A percentile compares a stretch with the other conserved stretches of the same genome.
phyloP scores from a whole-genome alignment of 2,797 vertebrate genomes.

The Takifugu ocellatus region DNA sequence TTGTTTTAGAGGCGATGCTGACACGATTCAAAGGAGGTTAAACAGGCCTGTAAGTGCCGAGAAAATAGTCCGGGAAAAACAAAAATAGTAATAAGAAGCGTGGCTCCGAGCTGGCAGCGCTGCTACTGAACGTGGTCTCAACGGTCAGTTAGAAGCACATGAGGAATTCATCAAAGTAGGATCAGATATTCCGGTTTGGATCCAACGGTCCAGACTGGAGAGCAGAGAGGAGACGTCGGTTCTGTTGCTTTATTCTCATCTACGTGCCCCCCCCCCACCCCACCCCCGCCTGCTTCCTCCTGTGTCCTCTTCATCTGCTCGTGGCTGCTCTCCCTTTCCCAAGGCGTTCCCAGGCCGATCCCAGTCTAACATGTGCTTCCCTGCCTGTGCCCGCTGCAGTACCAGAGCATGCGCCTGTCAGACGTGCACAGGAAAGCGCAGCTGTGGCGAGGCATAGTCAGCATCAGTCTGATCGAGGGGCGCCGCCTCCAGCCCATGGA shows the following conservation, averaged over 20 bases:
- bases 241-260: no score
- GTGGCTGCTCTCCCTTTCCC: constrained; percentile 15
- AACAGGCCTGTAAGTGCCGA: constrained; percentile 61
- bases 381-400: constrained; percentile 71
- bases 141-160: no score
- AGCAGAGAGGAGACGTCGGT: no score
- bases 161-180: no score
- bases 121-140: no score
- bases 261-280: neutral
- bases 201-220: no score
- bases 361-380: constrained; percentile 1
- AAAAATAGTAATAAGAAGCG: constrained; percentile 31
- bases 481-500: constrained; percentile 91
- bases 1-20: constrained; percentile 62
- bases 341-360: constrained; percentile 4
- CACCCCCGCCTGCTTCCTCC: constrained; percentile 31
- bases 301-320: constrained; percentile 33
- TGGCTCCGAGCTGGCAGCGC: constrained; percentile 13
- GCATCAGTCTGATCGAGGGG: constrained; percentile 91
- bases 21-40: constrained; percentile 68
- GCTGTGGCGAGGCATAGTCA: constrained; percentile 96
- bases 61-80: constrained; percentile 28
- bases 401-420: constrained; percentile 90
- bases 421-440: constrained; percentile 91
- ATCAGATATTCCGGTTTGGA: no score